Evolutionary conservation across 1,140 invertebrate genomes (phyloP).

Genomic region (Drosophila sp.): DNA sequence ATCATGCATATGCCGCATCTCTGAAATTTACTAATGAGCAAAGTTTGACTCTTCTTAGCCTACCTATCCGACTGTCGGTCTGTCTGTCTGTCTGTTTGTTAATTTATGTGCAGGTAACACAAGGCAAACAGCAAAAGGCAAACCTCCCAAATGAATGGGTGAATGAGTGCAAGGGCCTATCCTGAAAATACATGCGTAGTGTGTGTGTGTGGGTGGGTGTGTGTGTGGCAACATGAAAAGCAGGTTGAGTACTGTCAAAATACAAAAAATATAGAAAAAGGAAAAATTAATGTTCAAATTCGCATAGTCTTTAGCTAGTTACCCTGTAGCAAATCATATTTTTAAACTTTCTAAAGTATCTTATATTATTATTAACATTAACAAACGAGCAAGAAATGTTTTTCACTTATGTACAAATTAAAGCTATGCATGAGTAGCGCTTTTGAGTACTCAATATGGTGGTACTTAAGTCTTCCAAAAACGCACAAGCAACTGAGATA

Average conservation of each 20-base stretch:
- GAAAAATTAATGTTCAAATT: neutral
- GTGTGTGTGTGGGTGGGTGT: neutral
- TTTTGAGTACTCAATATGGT: too few species aligned
- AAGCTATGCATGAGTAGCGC: too few species aligned
- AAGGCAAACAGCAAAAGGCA: conserved; percentile 21
- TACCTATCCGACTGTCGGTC: neutral
- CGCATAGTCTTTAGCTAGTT: neutral
- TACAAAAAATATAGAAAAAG: conserved; percentile 9
- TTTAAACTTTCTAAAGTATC: too few species aligned
- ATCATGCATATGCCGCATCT: conserved; percentile 52
- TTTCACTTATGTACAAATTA: too few species aligned
- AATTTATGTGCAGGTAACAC: conserved; percentile 70
- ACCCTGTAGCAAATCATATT: neutral
- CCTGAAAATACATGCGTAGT: neutral
- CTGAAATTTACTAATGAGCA: conserved; percentile 76
- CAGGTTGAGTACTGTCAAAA: conserved; percentile 2
- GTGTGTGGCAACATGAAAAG: conserved; percentile 16
- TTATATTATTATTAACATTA: too few species aligned
- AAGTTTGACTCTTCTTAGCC: conserved; percentile 63
- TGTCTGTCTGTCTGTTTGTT: conserved; percentile 31
- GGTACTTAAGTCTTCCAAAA: too few species aligned
- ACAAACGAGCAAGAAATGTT: too few species aligned
- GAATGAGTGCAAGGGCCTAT: conserved; percentile 15
- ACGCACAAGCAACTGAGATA: too few species aligned
- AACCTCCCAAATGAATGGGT: conserved; percentile 5